Percentiles rank a stretch among this genome's conserved stretches.
Conservation (phyloP, 2,113 vertebrate species). For the Eclectus roratus region DNA sequence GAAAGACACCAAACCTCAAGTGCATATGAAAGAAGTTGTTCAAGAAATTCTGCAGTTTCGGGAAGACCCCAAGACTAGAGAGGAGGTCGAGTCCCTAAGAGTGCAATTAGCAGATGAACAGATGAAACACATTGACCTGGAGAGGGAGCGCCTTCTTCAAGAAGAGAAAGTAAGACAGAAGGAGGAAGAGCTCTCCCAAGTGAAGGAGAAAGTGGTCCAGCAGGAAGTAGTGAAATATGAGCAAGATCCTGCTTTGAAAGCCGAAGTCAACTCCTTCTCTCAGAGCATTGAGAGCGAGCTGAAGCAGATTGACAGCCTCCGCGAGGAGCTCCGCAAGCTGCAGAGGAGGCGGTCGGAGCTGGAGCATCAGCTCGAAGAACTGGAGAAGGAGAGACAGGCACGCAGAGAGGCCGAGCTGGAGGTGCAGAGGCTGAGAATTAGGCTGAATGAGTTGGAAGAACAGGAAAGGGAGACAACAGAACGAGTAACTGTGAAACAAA, state of each 20-base stretch:
- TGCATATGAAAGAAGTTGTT: slow-evolving; percentile 91
- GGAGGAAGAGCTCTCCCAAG: slow-evolving; percentile 88
- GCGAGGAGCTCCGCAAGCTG: slow-evolving; percentile 83
- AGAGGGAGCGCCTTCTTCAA: slow-evolving; percentile 78
- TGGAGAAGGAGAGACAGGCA: slow-evolving; percentile 87
- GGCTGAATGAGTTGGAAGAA: slow-evolving; percentile 84
- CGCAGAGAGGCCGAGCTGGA: slow-evolving; percentile 91
- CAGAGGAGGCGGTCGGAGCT: slow-evolving; percentile 84
- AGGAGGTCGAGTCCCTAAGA: slow-evolving; percentile 88
- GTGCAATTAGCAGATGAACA: slow-evolving; percentile 88
- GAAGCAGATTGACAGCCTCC: slow-evolving; percentile 84
- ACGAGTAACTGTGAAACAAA: slow-evolving; percentile 92
- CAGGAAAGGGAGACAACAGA: slow-evolving; percentile 86
- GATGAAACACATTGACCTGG: slow-evolving; percentile 88
- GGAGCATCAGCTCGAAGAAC: slow-evolving; percentile 89
- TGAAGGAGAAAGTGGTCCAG: slow-evolving; percentile 88
- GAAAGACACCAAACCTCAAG: slow-evolving; percentile 90
- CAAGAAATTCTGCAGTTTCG: slow-evolving; percentile 92
- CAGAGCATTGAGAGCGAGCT: slow-evolving; percentile 87
- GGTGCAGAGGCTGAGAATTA: slow-evolving; percentile 86
- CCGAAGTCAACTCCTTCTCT: slow-evolving; percentile 82
- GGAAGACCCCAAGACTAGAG: slow-evolving; percentile 91
- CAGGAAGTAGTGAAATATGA: slow-evolving; percentile 92
- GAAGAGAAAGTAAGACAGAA: slow-evolving; percentile 86
- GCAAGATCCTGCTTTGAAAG: slow-evolving; percentile 84